Percentiles rank a stretch among this genome's conserved stretches.
These are phyloP conservation scores for Bugula neritina DNA, from an alignment of 2,888 invertebrate genomes.

Conservation along the genomic window DNA sequence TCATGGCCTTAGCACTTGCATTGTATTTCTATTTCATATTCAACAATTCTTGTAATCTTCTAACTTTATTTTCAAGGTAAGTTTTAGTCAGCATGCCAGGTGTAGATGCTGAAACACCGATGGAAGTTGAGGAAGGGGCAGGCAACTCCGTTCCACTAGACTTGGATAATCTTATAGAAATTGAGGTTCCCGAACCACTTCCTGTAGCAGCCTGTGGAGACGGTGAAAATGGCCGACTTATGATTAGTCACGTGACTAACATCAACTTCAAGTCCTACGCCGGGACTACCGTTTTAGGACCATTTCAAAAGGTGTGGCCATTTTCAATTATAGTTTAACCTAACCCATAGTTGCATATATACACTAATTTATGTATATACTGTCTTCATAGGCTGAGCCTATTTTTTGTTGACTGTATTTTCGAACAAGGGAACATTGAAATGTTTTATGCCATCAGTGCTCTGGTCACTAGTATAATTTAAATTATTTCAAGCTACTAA, in stretches of 20 bases:
- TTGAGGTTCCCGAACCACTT: conserved; percentile 28
- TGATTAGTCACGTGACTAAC: conserved; percentile 84
- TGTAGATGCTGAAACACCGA: not conserved
- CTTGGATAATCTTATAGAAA: conserved; percentile 26
- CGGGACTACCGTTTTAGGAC: conserved; percentile 73
- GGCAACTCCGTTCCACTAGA: not conserved
- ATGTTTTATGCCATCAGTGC: no score
- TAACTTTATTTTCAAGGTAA: not conserved
- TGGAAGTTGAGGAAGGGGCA: not conserved
- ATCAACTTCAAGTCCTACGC: conserved; percentile 96
- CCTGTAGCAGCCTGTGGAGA: conserved; percentile 19
- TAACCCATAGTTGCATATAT: no score
- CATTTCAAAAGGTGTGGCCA: conserved; percentile 82
- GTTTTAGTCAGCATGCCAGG: not conserved
- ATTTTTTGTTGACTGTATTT: conserved; percentile 30
- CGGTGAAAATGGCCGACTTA: conserved; percentile 59
- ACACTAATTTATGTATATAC: not conserved
- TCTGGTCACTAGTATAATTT: no score
- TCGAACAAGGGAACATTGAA: no score
- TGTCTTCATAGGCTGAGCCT: conserved; percentile 33
- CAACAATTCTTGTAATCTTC: not conserved
- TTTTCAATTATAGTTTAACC: not conserved
- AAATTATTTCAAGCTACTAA: no score
- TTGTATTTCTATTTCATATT: no score
- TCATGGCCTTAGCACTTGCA: no score